Evolutionary conservation across 2,888 invertebrate species (phyloP).

Genomic region (Spodoptera picta): DNA sequence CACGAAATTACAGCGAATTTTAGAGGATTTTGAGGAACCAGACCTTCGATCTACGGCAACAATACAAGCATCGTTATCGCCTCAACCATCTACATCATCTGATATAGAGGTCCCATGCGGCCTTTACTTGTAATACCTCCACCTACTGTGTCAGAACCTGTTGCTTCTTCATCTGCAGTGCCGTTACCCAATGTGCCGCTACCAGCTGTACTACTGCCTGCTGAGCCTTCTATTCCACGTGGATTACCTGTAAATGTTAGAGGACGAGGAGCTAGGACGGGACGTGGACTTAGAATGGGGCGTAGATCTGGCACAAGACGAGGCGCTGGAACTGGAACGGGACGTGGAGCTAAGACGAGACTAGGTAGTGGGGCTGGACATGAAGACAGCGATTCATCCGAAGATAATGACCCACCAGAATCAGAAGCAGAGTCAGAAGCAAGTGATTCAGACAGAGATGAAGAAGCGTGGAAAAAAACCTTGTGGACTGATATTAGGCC

Average conservation of each 20-base stretch:
- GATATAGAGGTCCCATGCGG: slow-evolving; percentile 19
- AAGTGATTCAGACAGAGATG: slow-evolving; percentile 21
- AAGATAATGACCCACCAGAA: slow-evolving; percentile 6
- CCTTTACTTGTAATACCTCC: slow-evolving; percentile 23
- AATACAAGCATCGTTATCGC: slow-evolving; percentile 21
- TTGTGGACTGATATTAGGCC: slow-evolving; percentile 10
- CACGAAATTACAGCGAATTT: no score
- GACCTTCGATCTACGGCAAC: not conserved
- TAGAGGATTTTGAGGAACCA: no score
- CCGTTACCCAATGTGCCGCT: slow-evolving; percentile 12
- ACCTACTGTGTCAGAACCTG: slow-evolving; percentile 19
- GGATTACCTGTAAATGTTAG: slow-evolving; percentile 19
- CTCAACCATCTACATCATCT: slow-evolving; percentile 26
- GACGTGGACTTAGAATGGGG: not conserved
- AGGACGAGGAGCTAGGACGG: slow-evolving; percentile 19
- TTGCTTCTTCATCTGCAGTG: slow-evolving; percentile 19
- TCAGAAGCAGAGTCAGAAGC: slow-evolving; percentile 21
- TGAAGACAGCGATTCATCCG: slow-evolving; percentile 14
- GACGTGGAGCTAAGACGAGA: slow-evolving; percentile 10
- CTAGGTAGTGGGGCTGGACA: slow-evolving; percentile 13
- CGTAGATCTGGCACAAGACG: slow-evolving; percentile 19
- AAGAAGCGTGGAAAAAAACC: slow-evolving; percentile 19
- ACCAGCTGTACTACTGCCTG: slow-evolving; percentile 22
- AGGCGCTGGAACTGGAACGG: slow-evolving; percentile 7
- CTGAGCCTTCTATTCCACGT: slow-evolving; percentile 19